Evolutionary conservation across 1,140 invertebrate genomes (phyloP).

Genomic region (Danaus melanippus): DNA sequence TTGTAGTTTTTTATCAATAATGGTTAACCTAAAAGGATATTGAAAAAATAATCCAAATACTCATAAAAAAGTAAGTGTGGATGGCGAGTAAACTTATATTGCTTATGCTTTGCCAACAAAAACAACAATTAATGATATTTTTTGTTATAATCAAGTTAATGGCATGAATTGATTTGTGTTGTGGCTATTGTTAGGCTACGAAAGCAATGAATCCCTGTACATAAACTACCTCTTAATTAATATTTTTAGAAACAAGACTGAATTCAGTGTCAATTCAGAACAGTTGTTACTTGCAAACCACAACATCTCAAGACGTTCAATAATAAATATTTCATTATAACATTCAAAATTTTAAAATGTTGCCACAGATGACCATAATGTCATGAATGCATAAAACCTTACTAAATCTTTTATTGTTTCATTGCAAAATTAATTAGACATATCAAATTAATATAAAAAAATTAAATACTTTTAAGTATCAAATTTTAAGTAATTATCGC

Average conservation of each 20-base stretch:
- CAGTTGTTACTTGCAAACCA: slow-evolving; percentile 22
- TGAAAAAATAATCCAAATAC: slow-evolving; percentile 5
- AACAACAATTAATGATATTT: too few species aligned
- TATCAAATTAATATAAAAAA: slow-evolving; percentile 19
- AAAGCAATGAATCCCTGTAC: slow-evolving; percentile 38
- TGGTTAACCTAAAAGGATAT: slow-evolving; percentile 16
- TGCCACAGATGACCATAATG: background rate
- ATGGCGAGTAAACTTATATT: too few species aligned
- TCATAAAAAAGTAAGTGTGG: too few species aligned
- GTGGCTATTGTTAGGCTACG: too few species aligned
- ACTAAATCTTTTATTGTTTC: slow-evolving; percentile 1
- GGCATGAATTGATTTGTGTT: too few species aligned
- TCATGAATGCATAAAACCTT: too few species aligned
- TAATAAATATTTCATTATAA: background rate
- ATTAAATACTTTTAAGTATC: background rate
- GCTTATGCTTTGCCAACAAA: too few species aligned
- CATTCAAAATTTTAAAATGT: background rate
- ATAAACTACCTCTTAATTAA: slow-evolving; percentile 67
- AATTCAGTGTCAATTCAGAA: slow-evolving; percentile 73
- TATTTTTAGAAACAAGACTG: slow-evolving; percentile 64
- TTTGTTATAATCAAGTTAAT: too few species aligned
- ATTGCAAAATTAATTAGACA: slow-evolving; percentile 22
- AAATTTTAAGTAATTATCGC: too few species aligned
- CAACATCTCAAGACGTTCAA: slow-evolving; percentile 9
- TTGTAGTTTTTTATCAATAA: slow-evolving; percentile 5